phyloP scores from a whole-genome alignment of 2,113 vertebrate species.

The Aegotheles bennettii region DNA sequence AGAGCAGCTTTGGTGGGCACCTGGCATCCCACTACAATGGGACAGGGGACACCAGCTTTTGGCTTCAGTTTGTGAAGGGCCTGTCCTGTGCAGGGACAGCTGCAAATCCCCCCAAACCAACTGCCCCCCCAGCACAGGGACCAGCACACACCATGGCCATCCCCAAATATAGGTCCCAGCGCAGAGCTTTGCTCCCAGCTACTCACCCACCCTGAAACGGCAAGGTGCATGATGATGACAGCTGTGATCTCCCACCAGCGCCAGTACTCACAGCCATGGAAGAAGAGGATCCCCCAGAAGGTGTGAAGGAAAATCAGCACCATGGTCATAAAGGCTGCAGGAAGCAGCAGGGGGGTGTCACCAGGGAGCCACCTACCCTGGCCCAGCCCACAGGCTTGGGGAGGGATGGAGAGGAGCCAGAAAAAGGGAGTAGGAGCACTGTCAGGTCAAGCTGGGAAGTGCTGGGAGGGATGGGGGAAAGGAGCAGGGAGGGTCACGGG shows the following conservation, averaged over 20 bases:
- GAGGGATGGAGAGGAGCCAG: neutral
- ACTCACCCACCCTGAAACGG: conserved; percentile 76
- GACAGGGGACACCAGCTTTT: neutral
- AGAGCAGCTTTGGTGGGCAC: too few species aligned
- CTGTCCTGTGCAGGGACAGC: too few species aligned
- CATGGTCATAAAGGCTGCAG: conserved; percentile 79
- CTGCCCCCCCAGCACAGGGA: accelerated
- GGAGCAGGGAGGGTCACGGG: neutral
- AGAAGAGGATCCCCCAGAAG: conserved; percentile 80
- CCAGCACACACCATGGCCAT: neutral
- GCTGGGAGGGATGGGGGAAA: neutral
- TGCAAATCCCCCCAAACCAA: neutral
- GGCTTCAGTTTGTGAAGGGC: neutral
- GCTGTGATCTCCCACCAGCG: conserved; percentile 68
- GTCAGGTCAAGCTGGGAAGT: neutral
- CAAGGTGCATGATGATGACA: conserved; percentile 69
- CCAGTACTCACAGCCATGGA: conserved; percentile 75
- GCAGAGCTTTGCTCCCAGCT: neutral
- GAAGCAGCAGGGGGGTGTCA: neutral
- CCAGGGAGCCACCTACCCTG: neutral
- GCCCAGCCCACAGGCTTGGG: too few species aligned
- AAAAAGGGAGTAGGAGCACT: neutral
- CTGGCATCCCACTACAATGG: too few species aligned
- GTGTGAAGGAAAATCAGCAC: conserved; percentile 78
- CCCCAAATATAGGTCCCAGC: too few species aligned